A percentile compares a stretch with the other conserved stretches of the same genome.
These are phyloP conservation scores for Mesorhabditis spiculigera DNA, from an alignment of 2,888 invertebrate species.

Conservation along the genomic window DNA sequence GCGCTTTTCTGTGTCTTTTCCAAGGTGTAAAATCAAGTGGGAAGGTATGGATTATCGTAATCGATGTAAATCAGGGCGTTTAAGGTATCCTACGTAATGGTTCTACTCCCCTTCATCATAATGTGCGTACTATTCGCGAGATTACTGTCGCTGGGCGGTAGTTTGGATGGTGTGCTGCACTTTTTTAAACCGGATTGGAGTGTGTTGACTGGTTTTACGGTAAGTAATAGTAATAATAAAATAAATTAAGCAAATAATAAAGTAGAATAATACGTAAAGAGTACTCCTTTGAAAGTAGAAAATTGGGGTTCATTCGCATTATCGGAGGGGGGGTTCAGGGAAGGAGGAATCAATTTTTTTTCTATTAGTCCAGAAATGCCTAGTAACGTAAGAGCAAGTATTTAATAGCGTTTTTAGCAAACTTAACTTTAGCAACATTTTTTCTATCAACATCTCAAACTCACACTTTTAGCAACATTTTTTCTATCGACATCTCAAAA, in stretches of 20 bases:
- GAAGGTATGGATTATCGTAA: conserved; percentile 62
- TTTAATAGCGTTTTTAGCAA: too few relatives aligned
- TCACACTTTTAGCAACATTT: background rate
- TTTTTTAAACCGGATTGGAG: conserved; percentile 70
- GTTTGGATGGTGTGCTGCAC: conserved; percentile 74
- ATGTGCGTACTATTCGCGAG: conserved; percentile 71
- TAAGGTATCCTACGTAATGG: conserved; percentile 63
- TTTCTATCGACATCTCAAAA: background rate
- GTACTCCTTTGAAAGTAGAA: too few relatives aligned
- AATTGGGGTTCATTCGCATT: too few relatives aligned
- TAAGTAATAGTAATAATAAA: too few relatives aligned
- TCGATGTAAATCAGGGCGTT: conserved; percentile 11
- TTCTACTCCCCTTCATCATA: conserved; percentile 63
- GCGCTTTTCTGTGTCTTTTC: conserved; percentile 75
- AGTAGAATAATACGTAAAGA: too few relatives aligned
- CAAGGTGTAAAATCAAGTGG: conserved; percentile 78
- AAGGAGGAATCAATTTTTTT: too few relatives aligned
- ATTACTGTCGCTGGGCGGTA: conserved; percentile 77
- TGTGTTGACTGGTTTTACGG: conserved; percentile 20
- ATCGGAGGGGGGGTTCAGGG: too few relatives aligned
- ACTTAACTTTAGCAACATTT: too few relatives aligned
- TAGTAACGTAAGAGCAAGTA: too few relatives aligned
- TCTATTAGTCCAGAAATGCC: too few relatives aligned
- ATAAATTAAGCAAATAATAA: too few relatives aligned
- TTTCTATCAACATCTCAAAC: too few relatives aligned